Evolutionary conservation across 2,797 vertebrate genomes (phyloP), one percentile per base, ranked within the genome.

Genomic region (Hippoglossus hippoglossus): DNA sequence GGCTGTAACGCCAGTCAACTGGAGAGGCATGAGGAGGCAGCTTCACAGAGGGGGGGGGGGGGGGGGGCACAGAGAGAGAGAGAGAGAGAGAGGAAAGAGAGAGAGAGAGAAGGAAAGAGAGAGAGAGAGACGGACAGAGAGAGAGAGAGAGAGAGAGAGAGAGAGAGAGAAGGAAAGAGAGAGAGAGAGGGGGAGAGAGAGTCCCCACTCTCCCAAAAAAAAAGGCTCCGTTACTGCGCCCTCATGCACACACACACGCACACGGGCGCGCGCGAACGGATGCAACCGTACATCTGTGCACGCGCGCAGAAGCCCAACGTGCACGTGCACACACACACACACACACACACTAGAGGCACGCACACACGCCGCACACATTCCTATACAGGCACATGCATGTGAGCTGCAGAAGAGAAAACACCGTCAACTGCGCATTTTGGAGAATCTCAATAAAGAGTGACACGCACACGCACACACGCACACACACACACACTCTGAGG

Each of bases 21-120:
- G 75, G 71, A 86, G 85, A 64, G 34, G 83, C 57, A 64, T 87
- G 86, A 87, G 85, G 86, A 88, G 81, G 70, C 85, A 77, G 81
- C 85, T 78, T 73, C 51, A 60, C 5, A 7, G 25, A 11, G 55
- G 11, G 19, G 18, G 54, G 28, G 26, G 16, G 25, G 11, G 55
- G 11, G 19, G 18, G 15, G 53, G 24, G 25, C 15, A 3, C 6
- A 18, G 25, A 31, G 26, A 54, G 12, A 6, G 34, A 51, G 61
- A 44, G 19, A 44, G 46, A 69, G 16, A 47, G 13, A 26, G 18
- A 7, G 18, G 25, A 26, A 25, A 25, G 25, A 25, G 25, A 25
- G 25, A 26, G 25, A 26, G 4, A 5, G 25, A 26, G 25, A 3
- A 5, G 3, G 26, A 55, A 12, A 56, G 15, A 19, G 16, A 34